These are phyloP conservation scores for Drosophila neocordata DNA, from an alignment of 1,140 invertebrate species.

Conservation along the genomic window DNA sequence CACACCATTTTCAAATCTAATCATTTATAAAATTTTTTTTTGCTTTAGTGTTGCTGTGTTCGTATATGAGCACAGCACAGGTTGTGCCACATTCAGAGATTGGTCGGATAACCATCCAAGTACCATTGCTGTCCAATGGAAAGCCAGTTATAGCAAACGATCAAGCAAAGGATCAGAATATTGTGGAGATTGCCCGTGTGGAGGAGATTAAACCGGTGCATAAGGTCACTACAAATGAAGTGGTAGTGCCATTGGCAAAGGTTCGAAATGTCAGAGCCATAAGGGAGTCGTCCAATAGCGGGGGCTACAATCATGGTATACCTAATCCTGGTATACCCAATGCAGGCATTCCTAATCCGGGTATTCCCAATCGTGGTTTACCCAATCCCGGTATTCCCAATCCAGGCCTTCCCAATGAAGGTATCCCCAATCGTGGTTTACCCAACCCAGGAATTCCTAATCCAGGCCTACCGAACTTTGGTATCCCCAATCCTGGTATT, in stretches of 20 bases:
- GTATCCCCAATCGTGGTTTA: constrained; percentile 31
- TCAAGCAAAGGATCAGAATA: constrained; percentile 3
- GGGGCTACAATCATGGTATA: constrained; percentile 26
- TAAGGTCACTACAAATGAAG: constrained; percentile 39
- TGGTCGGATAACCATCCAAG: constrained; percentile 64
- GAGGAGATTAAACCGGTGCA: constrained; percentile 56
- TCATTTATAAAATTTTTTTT: too few relatives aligned
- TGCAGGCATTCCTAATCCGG: constrained; percentile 29
- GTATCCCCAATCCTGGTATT: constrained; percentile 36
- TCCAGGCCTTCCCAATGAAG: constrained; percentile 26
- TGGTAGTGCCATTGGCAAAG: constrained; percentile 45
- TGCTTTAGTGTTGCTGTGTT: constrained; percentile 67
- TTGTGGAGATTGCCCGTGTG: constrained; percentile 54
- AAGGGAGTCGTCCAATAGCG: constrained; percentile 13
- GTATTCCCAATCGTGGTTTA: constrained; percentile 31
- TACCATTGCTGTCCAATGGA: constrained; percentile 69
- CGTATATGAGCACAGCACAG: constrained; percentile 56
- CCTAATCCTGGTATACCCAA: constrained; percentile 45
- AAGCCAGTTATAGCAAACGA: constrained; percentile 52
- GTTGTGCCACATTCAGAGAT: constrained; percentile 70
- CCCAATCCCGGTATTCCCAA: constrained; percentile 41
- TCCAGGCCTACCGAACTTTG: too few relatives aligned
- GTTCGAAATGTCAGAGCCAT: constrained; percentile 41
- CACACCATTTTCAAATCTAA: too few relatives aligned
- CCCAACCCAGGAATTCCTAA: constrained; percentile 40